Conservation (phyloP, 2,113 vertebrate species). For the Sitta europaea region DNA sequence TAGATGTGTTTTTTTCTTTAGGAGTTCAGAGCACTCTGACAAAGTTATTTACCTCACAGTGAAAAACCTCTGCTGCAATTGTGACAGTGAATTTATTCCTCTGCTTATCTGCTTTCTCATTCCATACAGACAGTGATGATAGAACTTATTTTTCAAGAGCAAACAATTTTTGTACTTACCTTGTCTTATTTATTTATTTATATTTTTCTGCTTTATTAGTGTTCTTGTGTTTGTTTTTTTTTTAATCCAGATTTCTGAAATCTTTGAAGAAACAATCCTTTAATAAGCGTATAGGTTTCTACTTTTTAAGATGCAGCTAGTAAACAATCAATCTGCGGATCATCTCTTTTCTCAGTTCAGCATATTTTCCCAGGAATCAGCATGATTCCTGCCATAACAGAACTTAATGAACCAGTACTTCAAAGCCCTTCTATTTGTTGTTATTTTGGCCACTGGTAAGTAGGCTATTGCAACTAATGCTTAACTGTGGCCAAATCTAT, state of each 20-base stretch:
- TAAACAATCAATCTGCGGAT: neutral
- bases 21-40: neutral
- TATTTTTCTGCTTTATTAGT: neutral
- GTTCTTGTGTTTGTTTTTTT: neutral
- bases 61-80: neutral
- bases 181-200: neutral
- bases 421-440: neutral
- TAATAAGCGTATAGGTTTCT: neutral
- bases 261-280: neutral
- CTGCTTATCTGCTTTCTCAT: neutral
- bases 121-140: neutral
- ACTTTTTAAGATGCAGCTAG: neutral
- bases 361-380: neutral
- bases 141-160: neutral
- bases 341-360: neutral
- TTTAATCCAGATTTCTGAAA: neutral
- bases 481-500: neutral
- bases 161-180: neutral
- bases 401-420: neutral
- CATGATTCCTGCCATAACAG: neutral
- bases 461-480: neutral
- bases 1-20: neutral
- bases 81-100: neutral
- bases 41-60: neutral
- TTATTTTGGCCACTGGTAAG: neutral